Evolutionary conservation across 1,140 invertebrate genomes (phyloP).

Genomic region (Drosophila watanabei): DNA sequence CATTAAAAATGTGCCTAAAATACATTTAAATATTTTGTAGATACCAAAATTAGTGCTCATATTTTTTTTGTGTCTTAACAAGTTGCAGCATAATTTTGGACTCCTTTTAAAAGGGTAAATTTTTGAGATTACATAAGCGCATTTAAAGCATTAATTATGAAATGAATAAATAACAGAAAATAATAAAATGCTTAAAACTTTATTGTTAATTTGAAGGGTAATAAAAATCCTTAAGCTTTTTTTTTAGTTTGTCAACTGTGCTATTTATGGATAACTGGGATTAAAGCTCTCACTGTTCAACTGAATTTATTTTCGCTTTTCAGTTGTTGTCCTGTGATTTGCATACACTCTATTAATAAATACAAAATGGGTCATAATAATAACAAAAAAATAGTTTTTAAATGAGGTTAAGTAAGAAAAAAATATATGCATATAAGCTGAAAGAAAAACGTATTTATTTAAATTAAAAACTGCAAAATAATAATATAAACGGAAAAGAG

Average conservation of each 20-base stretch:
- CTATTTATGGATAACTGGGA: background rate
- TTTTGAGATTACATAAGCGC: no score
- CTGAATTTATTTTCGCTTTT: background rate
- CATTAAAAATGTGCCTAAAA: no score
- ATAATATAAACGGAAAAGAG: no score
- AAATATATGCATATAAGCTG: background rate
- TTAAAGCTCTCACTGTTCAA: background rate
- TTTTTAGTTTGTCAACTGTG: background rate
- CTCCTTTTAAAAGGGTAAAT: no score
- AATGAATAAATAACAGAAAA: no score
- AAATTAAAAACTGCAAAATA: no score
- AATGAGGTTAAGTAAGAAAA: background rate
- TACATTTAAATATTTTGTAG: no score
- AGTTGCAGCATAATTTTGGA: no score
- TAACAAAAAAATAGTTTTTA: background rate
- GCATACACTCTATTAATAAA: background rate
- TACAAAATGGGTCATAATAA: background rate
- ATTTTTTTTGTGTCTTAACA: no score
- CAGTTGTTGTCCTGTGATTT: background rate
- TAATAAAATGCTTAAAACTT: no score
- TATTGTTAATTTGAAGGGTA: background rate
- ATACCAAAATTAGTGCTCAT: no score
- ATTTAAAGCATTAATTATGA: no score
- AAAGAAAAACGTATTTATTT: background rate
- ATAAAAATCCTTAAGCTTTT: background rate